phyloP scores from a whole-genome alignment of 2,113 vertebrate species.

The Brachypodius melanocephalos region DNA sequence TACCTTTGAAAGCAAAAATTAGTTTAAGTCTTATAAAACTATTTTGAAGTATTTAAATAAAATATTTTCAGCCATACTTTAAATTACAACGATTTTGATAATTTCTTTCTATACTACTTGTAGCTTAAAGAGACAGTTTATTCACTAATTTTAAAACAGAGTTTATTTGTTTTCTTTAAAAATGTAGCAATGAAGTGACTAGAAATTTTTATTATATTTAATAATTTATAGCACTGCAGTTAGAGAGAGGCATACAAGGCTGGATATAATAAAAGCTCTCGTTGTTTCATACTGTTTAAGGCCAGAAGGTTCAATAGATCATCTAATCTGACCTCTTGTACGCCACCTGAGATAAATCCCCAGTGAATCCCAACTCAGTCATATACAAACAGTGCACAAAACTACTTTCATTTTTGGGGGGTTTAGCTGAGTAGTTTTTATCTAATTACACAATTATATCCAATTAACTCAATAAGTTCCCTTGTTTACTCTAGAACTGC shows the following conservation, averaged over 20 bases:
- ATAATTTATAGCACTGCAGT: neutral
- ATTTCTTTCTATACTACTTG: neutral
- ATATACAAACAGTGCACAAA: neutral
- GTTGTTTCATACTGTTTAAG: neutral
- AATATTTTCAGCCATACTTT: neutral
- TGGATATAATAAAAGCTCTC: conserved; percentile 17
- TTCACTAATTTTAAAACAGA: neutral
- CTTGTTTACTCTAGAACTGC: neutral
- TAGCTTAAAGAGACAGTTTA: neutral
- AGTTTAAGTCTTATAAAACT: neutral
- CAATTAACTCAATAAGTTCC: neutral
- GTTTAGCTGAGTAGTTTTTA: neutral
- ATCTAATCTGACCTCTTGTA: conserved; percentile 1
- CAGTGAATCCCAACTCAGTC: neutral
- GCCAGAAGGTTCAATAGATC: conserved; percentile 19
- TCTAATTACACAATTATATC: neutral
- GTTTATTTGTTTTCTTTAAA: neutral
- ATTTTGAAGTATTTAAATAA: neutral
- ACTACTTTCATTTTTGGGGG: neutral
- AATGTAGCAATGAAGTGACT: neutral
- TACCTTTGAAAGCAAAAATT: neutral
- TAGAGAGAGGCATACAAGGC: neutral
- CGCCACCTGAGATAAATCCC: neutral
- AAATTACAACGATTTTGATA: neutral
- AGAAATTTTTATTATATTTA: conserved; percentile 8